phyloP scores from a whole-genome alignment of 1,140 invertebrate species.

The Procambarus virginalis region DNA sequence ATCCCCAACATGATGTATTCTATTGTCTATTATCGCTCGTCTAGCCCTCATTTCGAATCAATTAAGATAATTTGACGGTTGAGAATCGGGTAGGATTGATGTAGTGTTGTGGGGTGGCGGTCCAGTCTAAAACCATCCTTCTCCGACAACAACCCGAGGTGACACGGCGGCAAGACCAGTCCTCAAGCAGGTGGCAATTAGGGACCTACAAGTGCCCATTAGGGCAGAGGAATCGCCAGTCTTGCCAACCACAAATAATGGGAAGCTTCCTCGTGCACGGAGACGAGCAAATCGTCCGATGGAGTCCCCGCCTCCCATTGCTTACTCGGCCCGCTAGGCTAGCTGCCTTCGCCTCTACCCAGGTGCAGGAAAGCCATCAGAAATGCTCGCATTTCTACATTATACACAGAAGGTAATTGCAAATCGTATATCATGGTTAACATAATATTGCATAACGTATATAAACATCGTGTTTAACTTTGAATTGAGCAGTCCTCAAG shows the following conservation, averaged over 20 bases:
- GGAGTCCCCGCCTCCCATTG: no score
- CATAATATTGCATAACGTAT: no score
- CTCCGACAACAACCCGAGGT: neutral
- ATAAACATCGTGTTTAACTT: no score
- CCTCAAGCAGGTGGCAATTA: neutral
- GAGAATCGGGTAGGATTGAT: neutral
- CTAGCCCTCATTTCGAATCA: neutral
- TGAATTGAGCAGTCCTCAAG: no score
- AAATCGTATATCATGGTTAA: neutral
- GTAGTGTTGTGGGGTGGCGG: slow-evolving; percentile 3
- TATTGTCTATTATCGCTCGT: neutral
- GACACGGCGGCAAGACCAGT: neutral
- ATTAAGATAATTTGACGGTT: neutral
- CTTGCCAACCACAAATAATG: slow-evolving; percentile 1
- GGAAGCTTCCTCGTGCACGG: slow-evolving; percentile 10
- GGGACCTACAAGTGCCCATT: slow-evolving; percentile 4
- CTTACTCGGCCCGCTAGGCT: no score
- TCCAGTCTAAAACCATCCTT: neutral
- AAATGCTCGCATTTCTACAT: neutral
- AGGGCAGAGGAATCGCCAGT: slow-evolving; percentile 18
- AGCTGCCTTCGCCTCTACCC: neutral
- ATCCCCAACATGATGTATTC: neutral
- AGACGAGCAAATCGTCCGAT: neutral
- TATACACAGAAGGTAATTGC: neutral
- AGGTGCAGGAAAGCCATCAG: neutral